Percentiles rank a stretch among this genome's conserved stretches.
Conservation (phyloP, 2,888 invertebrate genomes). For the Nymphalis c-album region DNA sequence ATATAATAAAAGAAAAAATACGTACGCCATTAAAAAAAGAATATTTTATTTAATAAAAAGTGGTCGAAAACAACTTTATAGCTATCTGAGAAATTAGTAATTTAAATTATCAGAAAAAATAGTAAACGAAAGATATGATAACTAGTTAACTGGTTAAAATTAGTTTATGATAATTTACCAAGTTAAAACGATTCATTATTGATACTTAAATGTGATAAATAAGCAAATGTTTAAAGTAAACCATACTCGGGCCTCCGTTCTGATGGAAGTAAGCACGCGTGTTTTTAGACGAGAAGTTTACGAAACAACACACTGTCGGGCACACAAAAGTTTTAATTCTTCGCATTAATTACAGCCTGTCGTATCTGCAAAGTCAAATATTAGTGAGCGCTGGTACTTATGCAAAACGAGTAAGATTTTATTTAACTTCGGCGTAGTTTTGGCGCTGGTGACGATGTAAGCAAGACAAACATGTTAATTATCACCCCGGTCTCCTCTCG, state of each 20-base stretch:
- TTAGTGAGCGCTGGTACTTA: constrained; percentile 67
- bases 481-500: constrained; percentile 47
- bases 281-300: constrained; percentile 36
- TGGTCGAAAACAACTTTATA: no score
- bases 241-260: constrained; percentile 18
- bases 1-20: not conserved
- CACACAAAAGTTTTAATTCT: constrained; percentile 70
- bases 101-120: no score
- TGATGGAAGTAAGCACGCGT: constrained; percentile 15
- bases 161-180: not conserved
- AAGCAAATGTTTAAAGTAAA: constrained; percentile 12
- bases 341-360: constrained; percentile 70
- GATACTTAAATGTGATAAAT: not conserved
- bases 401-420: constrained; percentile 77
- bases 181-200: not conserved
- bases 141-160: not conserved
- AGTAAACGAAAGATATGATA: no score
- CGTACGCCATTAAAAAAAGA: no score
- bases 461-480: constrained; percentile 81
- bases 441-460: constrained; percentile 75
- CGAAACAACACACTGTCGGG: constrained; percentile 42
- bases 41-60: no score
- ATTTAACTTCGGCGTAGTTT: constrained; percentile 79
- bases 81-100: no score
- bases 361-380: constrained; percentile 66